Base-by-base conservation (phyloP, 2,888 invertebrate species). In the Phrixothrix hirtus region DNA sequence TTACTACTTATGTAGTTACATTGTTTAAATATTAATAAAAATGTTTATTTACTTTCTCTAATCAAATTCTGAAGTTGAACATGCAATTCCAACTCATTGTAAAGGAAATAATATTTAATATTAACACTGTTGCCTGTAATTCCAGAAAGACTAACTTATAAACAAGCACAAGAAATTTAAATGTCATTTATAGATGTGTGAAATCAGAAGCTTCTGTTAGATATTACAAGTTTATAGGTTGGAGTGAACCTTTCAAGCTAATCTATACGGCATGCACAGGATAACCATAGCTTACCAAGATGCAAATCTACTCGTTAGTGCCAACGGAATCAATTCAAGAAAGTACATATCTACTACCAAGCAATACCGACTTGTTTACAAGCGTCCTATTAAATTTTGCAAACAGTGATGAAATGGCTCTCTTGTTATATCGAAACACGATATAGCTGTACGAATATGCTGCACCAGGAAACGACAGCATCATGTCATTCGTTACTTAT, bases 251-350 rank as follows among this genome's bases (percentile, higher is more conserved):
- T 3, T 21, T 21, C 21, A 7, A 21, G 7, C 21, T 21, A 21
- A 21, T 21, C 21, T 21, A 21, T 5, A 21, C 7, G 7, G 21
- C 7, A n/a, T n/a, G n/a, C 7, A 21, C 21, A 7, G 7, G 21
- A 21, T 21, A 21, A 21, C 21, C 21, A 21, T 21, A 21, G 30
- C 27, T 45, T 37, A 31, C 14, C 10, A 41, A 37, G 39, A 48
- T 48, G 39, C 41, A 48, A 48, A 48, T 48, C 47, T 34, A 14
- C 34, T 48, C 47, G 38, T 48, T 48, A 48, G 47, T 34, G 47
- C 15, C 34, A 35, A 32, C 38, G 14, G 13, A 29, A 39, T 48
- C 47, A 48, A 41, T 43, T 34, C n/a, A 21, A 34, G 7, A 31
- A 27, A 15, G 15, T 12, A 6, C 31, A 39, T 27, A 41, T 48